Conservation (phyloP, 1,140 invertebrate genomes). For the Zaprionus gabonicus region DNA sequence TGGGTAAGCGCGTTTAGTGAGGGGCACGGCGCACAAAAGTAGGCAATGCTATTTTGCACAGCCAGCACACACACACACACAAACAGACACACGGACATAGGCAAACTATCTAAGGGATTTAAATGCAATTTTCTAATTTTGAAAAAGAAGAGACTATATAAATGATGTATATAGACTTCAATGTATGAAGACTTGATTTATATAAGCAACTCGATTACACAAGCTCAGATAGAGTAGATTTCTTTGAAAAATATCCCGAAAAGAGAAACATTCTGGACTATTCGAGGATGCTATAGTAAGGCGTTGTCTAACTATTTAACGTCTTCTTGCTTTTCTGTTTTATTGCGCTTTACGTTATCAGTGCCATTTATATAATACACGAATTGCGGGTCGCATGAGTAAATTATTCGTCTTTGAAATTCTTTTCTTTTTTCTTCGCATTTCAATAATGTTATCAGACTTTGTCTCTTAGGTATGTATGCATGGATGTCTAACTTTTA, state of each 20-base stretch:
- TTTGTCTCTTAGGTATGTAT: conserved; percentile 62
- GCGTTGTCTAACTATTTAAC: conserved; percentile 8
- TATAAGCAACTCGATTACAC: conserved; percentile 51
- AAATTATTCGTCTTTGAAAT: not conserved
- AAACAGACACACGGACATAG: not conserved
- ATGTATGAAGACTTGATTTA: conserved; percentile 17
- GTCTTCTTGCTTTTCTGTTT: not conserved
- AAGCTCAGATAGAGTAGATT: not conserved
- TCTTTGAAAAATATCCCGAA: not conserved
- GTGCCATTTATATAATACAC: conserved; percentile 8
- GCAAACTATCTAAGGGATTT: not conserved
- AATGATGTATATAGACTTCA: not conserved
- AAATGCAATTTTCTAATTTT: conserved; percentile 32
- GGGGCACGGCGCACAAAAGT: conserved; percentile 64
- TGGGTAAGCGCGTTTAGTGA: conserved; percentile 33
- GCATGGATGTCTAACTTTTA: conserved; percentile 38
- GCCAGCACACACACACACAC: not conserved
- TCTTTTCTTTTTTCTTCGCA: conserved; percentile 2
- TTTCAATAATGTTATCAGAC: not conserved
- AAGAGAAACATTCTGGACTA: not conserved
- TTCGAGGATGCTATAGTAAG: not conserved
- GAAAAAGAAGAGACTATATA: not conserved
- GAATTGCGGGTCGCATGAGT: no score
- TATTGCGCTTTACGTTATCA: not conserved
- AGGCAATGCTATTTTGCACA: conserved; percentile 54